phyloP scores from a whole-genome alignment of 2,888 invertebrate genomes.

The Aspidiotus destructor region DNA sequence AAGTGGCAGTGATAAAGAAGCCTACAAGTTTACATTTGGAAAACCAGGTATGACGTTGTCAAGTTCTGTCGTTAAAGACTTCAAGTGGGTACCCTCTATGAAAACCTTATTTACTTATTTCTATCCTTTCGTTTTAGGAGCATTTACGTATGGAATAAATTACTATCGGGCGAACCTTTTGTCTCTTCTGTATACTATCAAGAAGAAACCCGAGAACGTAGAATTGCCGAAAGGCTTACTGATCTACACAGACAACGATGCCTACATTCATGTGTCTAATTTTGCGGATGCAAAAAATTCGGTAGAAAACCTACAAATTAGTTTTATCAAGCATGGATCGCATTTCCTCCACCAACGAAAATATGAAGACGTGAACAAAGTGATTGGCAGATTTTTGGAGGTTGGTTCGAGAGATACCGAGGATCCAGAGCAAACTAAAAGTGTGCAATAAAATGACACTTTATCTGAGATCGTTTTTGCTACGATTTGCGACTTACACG shows the following conservation, averaged over 20 bases:
- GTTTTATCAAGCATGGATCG: slow-evolving; percentile 44
- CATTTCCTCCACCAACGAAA: slow-evolving; percentile 52
- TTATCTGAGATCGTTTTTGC: slow-evolving; percentile 15
- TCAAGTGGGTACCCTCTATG: no score
- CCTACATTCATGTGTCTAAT: slow-evolving; percentile 39
- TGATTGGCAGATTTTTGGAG: slow-evolving; percentile 46
- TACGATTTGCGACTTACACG: background rate
- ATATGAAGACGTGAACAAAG: slow-evolving; percentile 47
- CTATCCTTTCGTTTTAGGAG: slow-evolving; percentile 43
- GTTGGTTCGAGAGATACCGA: background rate
- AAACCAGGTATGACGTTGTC: slow-evolving; percentile 44
- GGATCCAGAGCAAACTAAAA: slow-evolving; percentile 12
- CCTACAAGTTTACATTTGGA: slow-evolving; percentile 62
- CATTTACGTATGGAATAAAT: slow-evolving; percentile 49
- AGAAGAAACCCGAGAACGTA: slow-evolving; percentile 38
- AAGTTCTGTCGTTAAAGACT: no score
- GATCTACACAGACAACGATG: slow-evolving; percentile 46
- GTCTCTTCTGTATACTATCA: background rate
- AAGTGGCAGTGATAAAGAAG: slow-evolving; percentile 53
- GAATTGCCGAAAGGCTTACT: slow-evolving; percentile 45
- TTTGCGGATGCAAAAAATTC: slow-evolving; percentile 37
- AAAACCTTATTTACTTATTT: no score
- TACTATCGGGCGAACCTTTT: slow-evolving; percentile 49
- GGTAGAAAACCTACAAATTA: slow-evolving; percentile 44
- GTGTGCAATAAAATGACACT: slow-evolving; percentile 27